Evolutionary conservation across 2,797 vertebrate genomes (phyloP).

Genomic region (Falco columbarius): DNA sequence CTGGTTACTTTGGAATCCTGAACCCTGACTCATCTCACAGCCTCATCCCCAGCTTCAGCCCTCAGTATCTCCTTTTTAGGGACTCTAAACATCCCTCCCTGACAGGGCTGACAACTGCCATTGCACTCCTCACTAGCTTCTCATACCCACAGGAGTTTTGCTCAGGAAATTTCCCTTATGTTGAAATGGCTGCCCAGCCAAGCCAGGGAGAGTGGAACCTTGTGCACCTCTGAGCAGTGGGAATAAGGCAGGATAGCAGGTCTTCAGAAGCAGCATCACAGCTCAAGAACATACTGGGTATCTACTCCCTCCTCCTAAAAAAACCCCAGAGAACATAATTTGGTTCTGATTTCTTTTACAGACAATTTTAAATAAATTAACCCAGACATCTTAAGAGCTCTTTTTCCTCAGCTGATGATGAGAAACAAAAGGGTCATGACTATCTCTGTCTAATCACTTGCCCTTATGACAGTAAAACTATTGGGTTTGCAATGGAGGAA

Average conservation of each 20-base stretch:
- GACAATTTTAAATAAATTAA: not conserved
- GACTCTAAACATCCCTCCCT: not conserved
- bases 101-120: not conserved
- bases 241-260: not conserved
- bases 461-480: not conserved
- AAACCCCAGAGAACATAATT: not conserved
- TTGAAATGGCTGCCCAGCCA: not conserved
- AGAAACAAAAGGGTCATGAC: not conserved
- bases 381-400: not conserved
- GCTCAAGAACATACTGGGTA: not conserved
- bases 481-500: not conserved
- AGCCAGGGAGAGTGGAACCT: not conserved
- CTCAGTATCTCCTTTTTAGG: not conserved
- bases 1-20: not conserved
- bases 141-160: not conserved
- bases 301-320: not conserved
- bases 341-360: not conserved
- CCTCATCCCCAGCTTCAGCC: not conserved
- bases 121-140: fast-evolving
- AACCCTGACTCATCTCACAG: not conserved
- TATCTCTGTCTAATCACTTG: not conserved
- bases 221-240: not conserved
- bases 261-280: not conserved
- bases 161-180: not conserved
- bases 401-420: not conserved